Conservation (phyloP, 2,888 invertebrate species). For the Choreutis nemorana region DNA sequence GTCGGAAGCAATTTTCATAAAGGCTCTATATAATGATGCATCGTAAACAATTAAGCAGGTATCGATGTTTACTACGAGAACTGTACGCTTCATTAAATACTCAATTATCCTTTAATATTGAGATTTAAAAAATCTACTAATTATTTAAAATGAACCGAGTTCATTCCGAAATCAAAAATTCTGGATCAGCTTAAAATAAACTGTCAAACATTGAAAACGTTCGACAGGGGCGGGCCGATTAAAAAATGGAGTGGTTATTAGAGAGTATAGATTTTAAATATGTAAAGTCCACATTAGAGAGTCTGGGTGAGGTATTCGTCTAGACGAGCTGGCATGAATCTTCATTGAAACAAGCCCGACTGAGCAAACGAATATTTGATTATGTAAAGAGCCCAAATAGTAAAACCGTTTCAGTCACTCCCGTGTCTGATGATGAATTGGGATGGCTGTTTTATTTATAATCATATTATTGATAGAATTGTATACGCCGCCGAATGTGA, state of each 20-base stretch:
- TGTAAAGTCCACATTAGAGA: conserved; percentile 12
- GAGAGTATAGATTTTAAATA: conserved; percentile 18
- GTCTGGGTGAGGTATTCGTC: conserved; percentile 20
- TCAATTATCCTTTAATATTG: no score
- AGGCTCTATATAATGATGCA: conserved; percentile 33
- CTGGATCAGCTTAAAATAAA: no score
- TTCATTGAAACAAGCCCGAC: conserved; percentile 23
- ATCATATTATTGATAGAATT: no score
- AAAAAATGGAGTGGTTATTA: no score
- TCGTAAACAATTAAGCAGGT: conserved; percentile 44
- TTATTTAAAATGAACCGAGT: no score
- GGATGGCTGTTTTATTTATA: background rate
- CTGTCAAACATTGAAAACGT: no score
- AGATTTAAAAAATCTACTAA: no score
- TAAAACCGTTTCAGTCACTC: conserved; percentile 19
- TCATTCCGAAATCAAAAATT: no score
- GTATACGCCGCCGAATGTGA: no score
- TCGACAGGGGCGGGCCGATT: no score
- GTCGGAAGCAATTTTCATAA: conserved; percentile 49
- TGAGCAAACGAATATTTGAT: conserved; percentile 47
- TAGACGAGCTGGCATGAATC: conserved; percentile 30
- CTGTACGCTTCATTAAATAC: conserved; percentile 27
- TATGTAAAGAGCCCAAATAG: conserved; percentile 37
- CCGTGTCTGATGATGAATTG: conserved; percentile 5
- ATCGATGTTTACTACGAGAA: conserved; percentile 39